A percentile compares a stretch with the other conserved stretches of the same genome.
Conservation (phyloP, 2,888 invertebrate species). For the Pseudococcus longispinus region DNA sequence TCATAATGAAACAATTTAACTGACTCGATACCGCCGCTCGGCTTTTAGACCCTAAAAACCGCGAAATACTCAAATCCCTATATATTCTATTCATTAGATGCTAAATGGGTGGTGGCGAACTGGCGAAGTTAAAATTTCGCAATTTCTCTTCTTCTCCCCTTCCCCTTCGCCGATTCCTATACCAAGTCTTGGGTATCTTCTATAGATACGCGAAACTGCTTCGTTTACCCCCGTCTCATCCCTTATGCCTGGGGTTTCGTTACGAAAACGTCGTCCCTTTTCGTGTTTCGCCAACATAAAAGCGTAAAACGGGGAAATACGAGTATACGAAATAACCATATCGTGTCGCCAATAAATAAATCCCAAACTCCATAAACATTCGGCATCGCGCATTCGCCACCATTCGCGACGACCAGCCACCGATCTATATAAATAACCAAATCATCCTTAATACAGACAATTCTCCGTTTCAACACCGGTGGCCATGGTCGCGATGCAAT, state of each 20-base stretch:
- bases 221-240: background rate
- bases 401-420: background rate
- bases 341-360: constrained; percentile 51
- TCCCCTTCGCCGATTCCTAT: too few species aligned
- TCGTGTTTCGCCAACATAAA: constrained; percentile 37
- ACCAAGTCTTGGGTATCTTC: too few species aligned
- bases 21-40: background rate
- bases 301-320: background rate
- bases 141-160: background rate
- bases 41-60: constrained; percentile 25
- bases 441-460: background rate
- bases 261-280: constrained; percentile 34
- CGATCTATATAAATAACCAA: constrained; percentile 21
- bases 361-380: constrained; percentile 42
- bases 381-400: background rate
- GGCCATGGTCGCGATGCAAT: too few species aligned
- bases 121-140: constrained; percentile 33
- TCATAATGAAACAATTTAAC: constrained; percentile 43
- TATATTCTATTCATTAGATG: constrained; percentile 40
- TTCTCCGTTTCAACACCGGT: background rate
- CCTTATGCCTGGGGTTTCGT: background rate
- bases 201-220: background rate
- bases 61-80: constrained; percentile 36
- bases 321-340: constrained; percentile 5
- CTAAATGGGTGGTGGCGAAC: constrained; percentile 31